Evolutionary conservation across 2,888 invertebrate genomes (phyloP), one percentile per base, ranked within the genome.

Genomic region (Drosophila pegasa): DNA sequence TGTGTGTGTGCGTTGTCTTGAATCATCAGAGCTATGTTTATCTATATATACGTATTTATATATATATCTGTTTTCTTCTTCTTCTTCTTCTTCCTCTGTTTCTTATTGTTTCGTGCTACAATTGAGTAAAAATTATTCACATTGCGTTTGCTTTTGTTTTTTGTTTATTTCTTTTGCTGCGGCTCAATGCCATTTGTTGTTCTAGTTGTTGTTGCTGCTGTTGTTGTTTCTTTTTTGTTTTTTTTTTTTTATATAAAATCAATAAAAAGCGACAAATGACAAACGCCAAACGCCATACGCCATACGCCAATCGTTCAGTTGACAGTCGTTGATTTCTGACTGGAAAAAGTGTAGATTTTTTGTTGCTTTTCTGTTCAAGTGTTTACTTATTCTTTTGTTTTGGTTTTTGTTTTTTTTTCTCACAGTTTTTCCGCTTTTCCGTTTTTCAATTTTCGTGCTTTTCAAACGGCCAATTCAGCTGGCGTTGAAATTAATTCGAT

Each of bases 281-380:
- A 55, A 56, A 35, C 35, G 56, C 5, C 58, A 40, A 37, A 18
- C 66, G 38, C 5, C 47, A 47, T 6, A 10, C n/a, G 37, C 25
- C 25, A 27, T 38, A 18, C 66, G 38, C 16, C 47, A 63, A 35
- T 50, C 33, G 50, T 22, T 33, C 50, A 66, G 63, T 41, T 63
- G 84, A 73, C 82, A 85, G 75, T 68, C 88, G 88, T 80, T 88
- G 81, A 88, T 88, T 88, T 87, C 16, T n/a, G 31, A n/a, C 43
- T 47, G 56, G 62, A 35, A 20, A 31, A 47, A 31, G 31, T 14
- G 14, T 48, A 29, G 18, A 2, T 37, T 37, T 8, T 9, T 31
- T 48, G 31, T 48, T 33, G 6, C 18, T n/a, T 57, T 52, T 59
- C 61, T 58, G 22, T 29, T 31, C 29, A n/a, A 40, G 33, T 25